These are phyloP conservation scores for Coptodon rendalli DNA, from an alignment of 2,113 vertebrate genomes.

Conservation along the genomic window DNA sequence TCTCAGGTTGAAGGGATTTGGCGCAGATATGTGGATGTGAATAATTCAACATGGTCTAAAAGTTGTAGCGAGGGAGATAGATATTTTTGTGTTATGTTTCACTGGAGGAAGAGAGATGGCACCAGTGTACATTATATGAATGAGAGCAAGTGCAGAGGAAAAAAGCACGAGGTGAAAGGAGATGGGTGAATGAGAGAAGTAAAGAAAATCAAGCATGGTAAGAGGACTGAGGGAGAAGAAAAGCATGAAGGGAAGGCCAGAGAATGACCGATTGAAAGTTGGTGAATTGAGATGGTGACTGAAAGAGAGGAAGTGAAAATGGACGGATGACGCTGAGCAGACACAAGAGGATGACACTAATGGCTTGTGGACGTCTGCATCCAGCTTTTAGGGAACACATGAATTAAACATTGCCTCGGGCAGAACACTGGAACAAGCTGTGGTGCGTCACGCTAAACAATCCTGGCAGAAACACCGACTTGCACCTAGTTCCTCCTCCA, in stretches of 20 bases:
- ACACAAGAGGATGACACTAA: conserved; percentile 23
- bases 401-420: conserved; percentile 54
- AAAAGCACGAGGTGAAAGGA: background rate
- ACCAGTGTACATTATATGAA: conserved; percentile 10
- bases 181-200: background rate
- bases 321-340: background rate
- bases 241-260: background rate
- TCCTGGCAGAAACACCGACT: conserved; percentile 65
- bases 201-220: background rate
- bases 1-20: conserved; percentile 46
- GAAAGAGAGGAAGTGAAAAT: background rate
- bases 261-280: background rate
- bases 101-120: conserved; percentile 42
- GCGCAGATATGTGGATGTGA: conserved; percentile 53
- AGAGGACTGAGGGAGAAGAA: background rate
- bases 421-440: conserved; percentile 9
- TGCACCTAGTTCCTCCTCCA: conserved; percentile 40
- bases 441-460: conserved; percentile 46
- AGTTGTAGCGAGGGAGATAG: conserved; percentile 36
- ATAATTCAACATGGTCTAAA: conserved; percentile 68
- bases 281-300: background rate
- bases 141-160: background rate
- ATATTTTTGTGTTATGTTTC: conserved; percentile 48
- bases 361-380: conserved; percentile 26
- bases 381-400: conserved; percentile 46